A percentile compares a stretch with the other conserved stretches of the same genome.
These are phyloP conservation scores for Ypsolopha scabrella DNA, from an alignment of 2,888 invertebrate species.

Conservation along the genomic window DNA sequence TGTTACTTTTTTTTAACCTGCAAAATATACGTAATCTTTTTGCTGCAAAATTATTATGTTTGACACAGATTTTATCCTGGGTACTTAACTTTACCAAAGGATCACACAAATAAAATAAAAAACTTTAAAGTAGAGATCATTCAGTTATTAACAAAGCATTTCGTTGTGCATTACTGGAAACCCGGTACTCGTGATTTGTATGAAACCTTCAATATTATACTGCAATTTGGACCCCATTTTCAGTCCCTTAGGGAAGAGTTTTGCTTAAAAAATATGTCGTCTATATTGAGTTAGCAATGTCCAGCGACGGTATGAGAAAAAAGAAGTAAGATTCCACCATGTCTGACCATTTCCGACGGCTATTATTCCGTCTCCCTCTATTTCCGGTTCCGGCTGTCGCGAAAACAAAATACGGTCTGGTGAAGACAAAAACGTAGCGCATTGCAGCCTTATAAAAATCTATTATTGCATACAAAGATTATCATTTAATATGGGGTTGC, in stretches of 20 bases:
- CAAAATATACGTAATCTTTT: no score
- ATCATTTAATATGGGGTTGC: background rate
- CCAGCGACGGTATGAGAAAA: slow-evolving; percentile 41
- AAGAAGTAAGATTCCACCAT: slow-evolving; percentile 62
- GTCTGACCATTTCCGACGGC: slow-evolving; percentile 71
- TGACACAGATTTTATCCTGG: no score
- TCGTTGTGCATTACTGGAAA: slow-evolving; percentile 29
- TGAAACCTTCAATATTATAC: slow-evolving; percentile 8
- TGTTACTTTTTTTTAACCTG: no score
- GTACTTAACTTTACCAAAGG: background rate
- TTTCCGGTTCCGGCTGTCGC: slow-evolving; percentile 67
- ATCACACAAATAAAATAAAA: background rate
- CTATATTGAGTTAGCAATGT: slow-evolving; percentile 52
- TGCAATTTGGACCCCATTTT: background rate
- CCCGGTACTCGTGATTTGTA: slow-evolving; percentile 21
- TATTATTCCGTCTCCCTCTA: slow-evolving; percentile 70
- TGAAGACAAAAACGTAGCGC: slow-evolving; percentile 31
- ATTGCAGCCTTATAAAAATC: background rate
- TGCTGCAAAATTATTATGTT: no score
- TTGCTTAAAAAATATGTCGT: slow-evolving; percentile 7
- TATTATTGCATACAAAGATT: background rate
- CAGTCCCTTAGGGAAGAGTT: background rate
- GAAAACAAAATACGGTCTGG: slow-evolving; percentile 56
- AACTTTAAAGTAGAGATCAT: background rate
- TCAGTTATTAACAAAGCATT: slow-evolving; percentile 12